Conservation (phyloP, 2,113 vertebrate species). For the Noctilio leporinus region DNA sequence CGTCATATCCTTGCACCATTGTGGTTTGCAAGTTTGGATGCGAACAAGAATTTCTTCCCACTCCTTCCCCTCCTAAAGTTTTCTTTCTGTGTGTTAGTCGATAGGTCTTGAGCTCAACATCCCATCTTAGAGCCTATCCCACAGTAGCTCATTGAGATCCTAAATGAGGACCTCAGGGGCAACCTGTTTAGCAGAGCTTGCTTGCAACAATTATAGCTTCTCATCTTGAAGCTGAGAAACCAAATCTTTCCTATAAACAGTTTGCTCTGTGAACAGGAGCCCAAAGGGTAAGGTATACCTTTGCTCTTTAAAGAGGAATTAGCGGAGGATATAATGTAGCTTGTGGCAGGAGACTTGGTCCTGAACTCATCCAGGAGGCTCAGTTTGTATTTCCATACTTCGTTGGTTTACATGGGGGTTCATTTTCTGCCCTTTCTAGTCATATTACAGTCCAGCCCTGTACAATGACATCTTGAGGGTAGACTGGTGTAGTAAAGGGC, state of each 20-base stretch:
- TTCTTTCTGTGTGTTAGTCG: not conserved
- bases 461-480: not conserved
- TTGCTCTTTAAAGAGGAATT: not conserved
- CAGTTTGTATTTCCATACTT: not conserved
- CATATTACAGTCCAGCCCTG: not conserved
- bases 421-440: not conserved
- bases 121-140: not conserved
- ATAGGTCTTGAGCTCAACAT: not conserved
- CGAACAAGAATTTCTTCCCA: not conserved
- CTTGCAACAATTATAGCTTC: not conserved
- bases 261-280: not conserved
- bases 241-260: not conserved
- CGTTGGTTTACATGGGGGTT: not conserved
- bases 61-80: not conserved
- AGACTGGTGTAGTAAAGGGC: not conserved
- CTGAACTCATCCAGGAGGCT: not conserved
- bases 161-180: not conserved
- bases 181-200: not conserved
- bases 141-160: not conserved
- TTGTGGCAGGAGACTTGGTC: not conserved
- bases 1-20: not conserved
- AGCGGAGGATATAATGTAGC: not conserved
- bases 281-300: not conserved
- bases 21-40: not conserved
- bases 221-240: not conserved